Base-by-base conservation (phyloP, 1,140 invertebrate genomes). In the Anagrus nilaparvatae region DNA sequence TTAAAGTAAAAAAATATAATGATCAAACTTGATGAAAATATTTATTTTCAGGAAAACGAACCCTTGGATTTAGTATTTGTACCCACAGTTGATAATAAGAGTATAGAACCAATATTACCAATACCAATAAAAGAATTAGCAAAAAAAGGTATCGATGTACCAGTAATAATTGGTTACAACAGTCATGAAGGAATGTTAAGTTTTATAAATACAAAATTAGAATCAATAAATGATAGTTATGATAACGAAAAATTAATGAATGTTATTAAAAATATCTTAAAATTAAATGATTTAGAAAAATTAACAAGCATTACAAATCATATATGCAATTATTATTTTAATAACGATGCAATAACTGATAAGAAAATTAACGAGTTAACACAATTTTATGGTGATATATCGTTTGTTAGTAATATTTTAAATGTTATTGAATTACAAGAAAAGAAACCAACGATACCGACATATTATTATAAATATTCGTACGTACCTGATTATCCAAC, bases 121-220 rank as follows among this genome's bases (percentile, higher is more conserved):
- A 43, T 57, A 35, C 24, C 53, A 19, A 56, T 57, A 4, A 24
- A 24, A 18, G 40, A 54, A 16, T 34, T 63, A 18, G 49, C 49
- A 32, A 68, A 63, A 34, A 63, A 60, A 37, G 62, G 65, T 30
- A 51, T 67, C 23, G 64, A 71, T 30, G 61, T 79, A 3, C 77
- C 78, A 2, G 50, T 76, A 23, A 66, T 80, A 14, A 56, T 70
- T 17, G 79, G 78, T 0, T 73, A 75, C 28, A 75, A 69, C 46
- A 63, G 63, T 13, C 61, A 67, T 7, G 78, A 81, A 64, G 71
- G 71, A 3, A 54, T 77, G 9, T 37, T 71, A 3, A 51, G 69
- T 10, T 55, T 70, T 23, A 48, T 54, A 24, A 49, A 60, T 64
- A 52, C 46, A 48, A 30, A 8, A 31, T 19, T 23, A 8, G 6